Conservation (phyloP, 2,797 vertebrate species). For the Peromyscus melanophrys region DNA sequence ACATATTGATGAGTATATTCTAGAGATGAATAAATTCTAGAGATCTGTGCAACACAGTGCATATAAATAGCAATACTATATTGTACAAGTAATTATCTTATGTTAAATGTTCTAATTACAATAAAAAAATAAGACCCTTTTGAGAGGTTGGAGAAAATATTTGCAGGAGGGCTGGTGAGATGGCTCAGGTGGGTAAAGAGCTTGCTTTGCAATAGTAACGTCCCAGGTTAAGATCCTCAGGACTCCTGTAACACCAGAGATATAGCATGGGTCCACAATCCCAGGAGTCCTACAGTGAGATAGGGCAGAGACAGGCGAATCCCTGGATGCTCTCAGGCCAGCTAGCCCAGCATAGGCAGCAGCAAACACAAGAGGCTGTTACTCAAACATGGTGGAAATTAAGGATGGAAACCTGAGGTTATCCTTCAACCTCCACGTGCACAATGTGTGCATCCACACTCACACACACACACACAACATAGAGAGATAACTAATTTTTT, state of each 20-base stretch:
- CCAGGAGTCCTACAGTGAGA: not conserved
- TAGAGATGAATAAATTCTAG: not conserved
- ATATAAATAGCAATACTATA: not conserved
- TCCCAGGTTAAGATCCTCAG: not conserved
- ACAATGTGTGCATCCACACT: not conserved
- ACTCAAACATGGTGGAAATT: not conserved
- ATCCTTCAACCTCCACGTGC: not conserved
- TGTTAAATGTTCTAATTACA: not conserved
- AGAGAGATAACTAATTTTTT: not conserved
- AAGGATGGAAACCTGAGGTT: not conserved
- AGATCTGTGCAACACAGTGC: not conserved
- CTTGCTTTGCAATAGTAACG: not conserved
- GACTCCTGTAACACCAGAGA: not conserved
- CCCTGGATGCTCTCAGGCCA: not conserved
- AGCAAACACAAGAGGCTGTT: not conserved
- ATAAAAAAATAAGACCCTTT: not conserved
- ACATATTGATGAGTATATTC: not conserved
- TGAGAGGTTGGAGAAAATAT: not conserved
- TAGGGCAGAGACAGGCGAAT: not conserved
- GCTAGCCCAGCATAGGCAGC: not conserved
- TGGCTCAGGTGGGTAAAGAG: not conserved
- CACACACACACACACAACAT: not conserved
- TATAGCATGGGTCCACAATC: not conserved
- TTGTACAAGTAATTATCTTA: not conserved
- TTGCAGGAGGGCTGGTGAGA: not conserved